Percentiles rank a stretch among this genome's conserved stretches.
Conservation (phyloP, 1,140 invertebrate species). For the Venturia canescens region DNA sequence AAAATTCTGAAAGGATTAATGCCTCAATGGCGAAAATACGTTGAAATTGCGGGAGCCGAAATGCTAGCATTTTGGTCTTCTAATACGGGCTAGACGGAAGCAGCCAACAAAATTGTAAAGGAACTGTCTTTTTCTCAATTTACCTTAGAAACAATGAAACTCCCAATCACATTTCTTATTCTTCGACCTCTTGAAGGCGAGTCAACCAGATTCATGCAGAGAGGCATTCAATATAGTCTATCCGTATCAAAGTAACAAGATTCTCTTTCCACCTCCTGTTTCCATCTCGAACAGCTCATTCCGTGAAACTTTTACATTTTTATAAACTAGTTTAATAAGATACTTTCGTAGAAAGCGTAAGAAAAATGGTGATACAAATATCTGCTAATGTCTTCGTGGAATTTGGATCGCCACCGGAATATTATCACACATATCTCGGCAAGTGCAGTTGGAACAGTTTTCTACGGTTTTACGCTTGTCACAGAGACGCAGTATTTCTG, state of each 20-base stretch:
- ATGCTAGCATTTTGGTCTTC: too few relatives aligned
- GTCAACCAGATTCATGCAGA: slow-evolving; percentile 38
- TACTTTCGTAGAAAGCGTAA: slow-evolving; percentile 37
- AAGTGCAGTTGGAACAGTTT: too few relatives aligned
- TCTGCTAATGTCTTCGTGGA: slow-evolving; percentile 50
- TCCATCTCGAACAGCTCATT: slow-evolving; percentile 48
- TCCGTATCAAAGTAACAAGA: slow-evolving; percentile 1
- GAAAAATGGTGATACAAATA: slow-evolving; percentile 47
- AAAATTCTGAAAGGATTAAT: too few relatives aligned
- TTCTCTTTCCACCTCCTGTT: slow-evolving; percentile 37
- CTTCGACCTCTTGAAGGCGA: slow-evolving; percentile 50
- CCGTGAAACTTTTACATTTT: slow-evolving; percentile 68
- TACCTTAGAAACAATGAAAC: slow-evolving; percentile 66
- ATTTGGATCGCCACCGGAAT: background rate
- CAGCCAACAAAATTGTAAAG: background rate
- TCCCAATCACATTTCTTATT: slow-evolving; percentile 70
- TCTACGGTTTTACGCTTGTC: too few relatives aligned
- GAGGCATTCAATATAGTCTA: background rate
- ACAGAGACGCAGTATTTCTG: too few relatives aligned
- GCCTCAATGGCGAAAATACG: too few relatives aligned
- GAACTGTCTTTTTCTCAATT: slow-evolving; percentile 37
- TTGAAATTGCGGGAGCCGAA: too few relatives aligned
- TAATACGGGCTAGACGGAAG: too few relatives aligned
- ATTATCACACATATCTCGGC: background rate
- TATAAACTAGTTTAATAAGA: slow-evolving; percentile 69